Base-by-base conservation (phyloP, 2,797 vertebrate genomes). In the Coranthus polyacanthus region DNA sequence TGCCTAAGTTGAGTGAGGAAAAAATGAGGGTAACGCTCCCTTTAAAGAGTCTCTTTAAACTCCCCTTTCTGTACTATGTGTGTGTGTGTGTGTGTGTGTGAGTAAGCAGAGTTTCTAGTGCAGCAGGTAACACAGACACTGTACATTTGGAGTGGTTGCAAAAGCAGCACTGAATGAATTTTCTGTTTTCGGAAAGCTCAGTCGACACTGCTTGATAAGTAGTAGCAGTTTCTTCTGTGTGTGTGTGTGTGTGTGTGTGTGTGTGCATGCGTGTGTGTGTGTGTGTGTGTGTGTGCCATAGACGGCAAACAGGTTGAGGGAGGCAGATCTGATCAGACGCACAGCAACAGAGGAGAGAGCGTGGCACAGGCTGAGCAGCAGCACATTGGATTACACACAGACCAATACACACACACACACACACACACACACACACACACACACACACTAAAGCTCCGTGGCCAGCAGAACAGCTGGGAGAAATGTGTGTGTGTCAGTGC, bases 301-400 rank as follows among this genome's bases (percentile, higher is more conserved):
- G 87, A 90, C 72, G 74, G 90, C 88, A 87, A 91, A 92, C 90
- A 90, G 91, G 92, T 92, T 92, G 90, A 89, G 87, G 84, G 87
- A 92, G 92, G 92, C 92, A 92, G 92, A 93, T 93, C 92, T 89
- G 90, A 93, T 92, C 88, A 91, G 91, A 92, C 87, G 90, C 92
- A 93, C 92, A 93, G 92, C 92, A 93, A 93, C 92, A 93, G 92
- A 91, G 89, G 86, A 82, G 83, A 84, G 84, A 84, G 85, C 76
- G 82, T 90, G 88, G 89, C 88, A 90, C 87, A 84, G 88, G 87
- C 86, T 85, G 82, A 90, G 88, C 84, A 88, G 84, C 82, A 86
- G 88, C 89, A 89, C 90, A 91, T 83, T 91, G 88, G 86, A 89
- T 91, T 89, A 90, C 87, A 84, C 85, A 84, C 87, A 88, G 45